phyloP scores from a whole-genome alignment of 2,888 invertebrate species.

The Linnaemya tessellans region DNA sequence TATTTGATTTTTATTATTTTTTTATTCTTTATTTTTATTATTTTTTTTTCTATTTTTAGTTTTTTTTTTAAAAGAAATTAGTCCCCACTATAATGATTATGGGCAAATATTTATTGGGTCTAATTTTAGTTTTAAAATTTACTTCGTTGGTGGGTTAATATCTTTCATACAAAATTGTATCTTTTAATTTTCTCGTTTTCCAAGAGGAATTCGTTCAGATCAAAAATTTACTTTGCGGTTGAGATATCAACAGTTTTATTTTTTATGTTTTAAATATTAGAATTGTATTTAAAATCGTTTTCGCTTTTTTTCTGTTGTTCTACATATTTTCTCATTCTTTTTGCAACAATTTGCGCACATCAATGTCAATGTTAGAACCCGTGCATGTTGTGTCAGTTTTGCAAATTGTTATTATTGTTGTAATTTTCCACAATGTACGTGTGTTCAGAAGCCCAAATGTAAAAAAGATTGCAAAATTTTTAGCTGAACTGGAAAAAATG shows the following conservation, averaged over 20 bases:
- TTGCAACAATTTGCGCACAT: constrained; percentile 43
- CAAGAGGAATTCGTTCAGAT: background rate
- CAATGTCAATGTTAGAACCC: constrained; percentile 68
- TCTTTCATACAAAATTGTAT: background rate
- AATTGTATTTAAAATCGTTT: background rate
- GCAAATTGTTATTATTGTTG: constrained; percentile 9
- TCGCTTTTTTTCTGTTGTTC: background rate
- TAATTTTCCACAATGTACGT: constrained; percentile 3
- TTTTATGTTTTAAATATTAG: background rate
- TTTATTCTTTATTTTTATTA: too few relatives aligned
- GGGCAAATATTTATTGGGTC: too few relatives aligned
- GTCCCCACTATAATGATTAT: too few relatives aligned
- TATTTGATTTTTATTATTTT: too few relatives aligned
- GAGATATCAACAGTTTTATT: background rate
- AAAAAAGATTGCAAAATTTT: constrained; percentile 56
- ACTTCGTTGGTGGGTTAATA: background rate
- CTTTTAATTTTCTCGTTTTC: background rate
- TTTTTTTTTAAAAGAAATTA: too few relatives aligned
- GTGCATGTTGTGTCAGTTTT: background rate
- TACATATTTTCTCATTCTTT: constrained; percentile 7
- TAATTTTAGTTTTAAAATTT: background rate
- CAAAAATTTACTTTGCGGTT: background rate
- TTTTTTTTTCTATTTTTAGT: too few relatives aligned
- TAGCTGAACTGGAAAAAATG: constrained; percentile 66
- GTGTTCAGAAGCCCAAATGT: background rate